These are phyloP conservation scores for Drosophila burlai DNA, from an alignment of 1,140 invertebrate genomes.

Conservation along the genomic window DNA sequence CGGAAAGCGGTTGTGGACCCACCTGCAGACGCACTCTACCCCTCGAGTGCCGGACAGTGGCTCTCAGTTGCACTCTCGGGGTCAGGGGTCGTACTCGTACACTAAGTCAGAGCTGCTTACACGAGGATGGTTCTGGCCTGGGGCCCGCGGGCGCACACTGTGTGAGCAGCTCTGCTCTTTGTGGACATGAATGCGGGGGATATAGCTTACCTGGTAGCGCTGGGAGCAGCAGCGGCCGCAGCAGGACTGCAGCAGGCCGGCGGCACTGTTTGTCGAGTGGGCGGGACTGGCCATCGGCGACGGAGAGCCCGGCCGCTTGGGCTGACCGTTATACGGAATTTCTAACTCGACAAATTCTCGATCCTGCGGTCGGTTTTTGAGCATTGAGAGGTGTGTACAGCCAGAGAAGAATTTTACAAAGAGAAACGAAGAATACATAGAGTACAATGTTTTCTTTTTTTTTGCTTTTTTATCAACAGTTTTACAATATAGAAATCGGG, in stretches of 20 bases:
- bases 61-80: constrained; percentile 10
- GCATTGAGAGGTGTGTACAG: constrained; percentile 73
- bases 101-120: constrained; percentile 4
- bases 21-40: constrained; percentile 51
- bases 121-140: not conserved
- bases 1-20: constrained; percentile 49
- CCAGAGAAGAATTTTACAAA: constrained; percentile 81
- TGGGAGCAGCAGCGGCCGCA: constrained; percentile 94
- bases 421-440: constrained; percentile 81
- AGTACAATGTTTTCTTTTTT: constrained; percentile 66
- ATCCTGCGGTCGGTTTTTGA: constrained; percentile 88
- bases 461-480: constrained; percentile 34
- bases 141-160: constrained; percentile 2
- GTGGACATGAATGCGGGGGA: constrained; percentile 14
- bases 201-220: constrained; percentile 92
- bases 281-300: constrained; percentile 94
- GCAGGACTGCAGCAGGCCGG: constrained; percentile 92
- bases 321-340: constrained; percentile 96
- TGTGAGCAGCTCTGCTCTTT: constrained; percentile 3
- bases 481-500: constrained; percentile 65
- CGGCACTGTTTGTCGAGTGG: constrained; percentile 91
- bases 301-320: constrained; percentile 93
- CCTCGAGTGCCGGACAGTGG: constrained; percentile 16
- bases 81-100: constrained; percentile 10
- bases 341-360: constrained; percentile 98